Evolutionary conservation across 2,113 vertebrate genomes (phyloP), one percentile per base, ranked within the genome.

Genomic region (Festucalex cinctus): DNA sequence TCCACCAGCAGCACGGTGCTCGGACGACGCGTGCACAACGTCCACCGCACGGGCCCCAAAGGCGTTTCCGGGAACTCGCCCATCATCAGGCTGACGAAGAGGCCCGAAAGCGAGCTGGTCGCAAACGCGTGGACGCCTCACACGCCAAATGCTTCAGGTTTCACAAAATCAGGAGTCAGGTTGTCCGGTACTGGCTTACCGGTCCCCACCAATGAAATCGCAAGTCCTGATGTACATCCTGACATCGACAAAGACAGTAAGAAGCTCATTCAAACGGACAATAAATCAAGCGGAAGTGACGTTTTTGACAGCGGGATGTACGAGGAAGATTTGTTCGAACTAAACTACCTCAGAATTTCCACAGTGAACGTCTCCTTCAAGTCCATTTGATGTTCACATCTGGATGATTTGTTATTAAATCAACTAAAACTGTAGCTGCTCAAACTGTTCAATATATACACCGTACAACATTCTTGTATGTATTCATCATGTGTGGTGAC

Each of bases 331-430:
- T 22, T 63, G 63, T 19, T 26, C 1, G 78, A 86, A 28, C 16
- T 77, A 0, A 63, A 85, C 24, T 79, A 88, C 53, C 74, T 85
- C 1, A 62, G 2, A 20, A 79, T 22, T 62, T 79, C 81, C 20
- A 77, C 85, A 0, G 60, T 41, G 8, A 85, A 79, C 43, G 3
- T 82, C 41, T 81, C 69, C 26, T 88, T 86, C 68, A 81, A 68
- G 63, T 86, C 85, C 0, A 19, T 74, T 12, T 65, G 67, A 7
- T 39, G 35, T 48, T 24, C 65, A 7, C 13, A 6, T 9, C 8
- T n/a, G 8, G 60, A 70, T 28, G 1, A 9, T 39, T 16, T 61
- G 28, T 3, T 28, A 19, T 46, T 3, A 9, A 63, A 41, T 16
- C 0, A 2, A 37, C 24, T 63, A 16, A 39, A 60, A 81, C 44